Base-by-base conservation (phyloP, 2,113 vertebrate species). In the Prionailurus bengalensis region DNA sequence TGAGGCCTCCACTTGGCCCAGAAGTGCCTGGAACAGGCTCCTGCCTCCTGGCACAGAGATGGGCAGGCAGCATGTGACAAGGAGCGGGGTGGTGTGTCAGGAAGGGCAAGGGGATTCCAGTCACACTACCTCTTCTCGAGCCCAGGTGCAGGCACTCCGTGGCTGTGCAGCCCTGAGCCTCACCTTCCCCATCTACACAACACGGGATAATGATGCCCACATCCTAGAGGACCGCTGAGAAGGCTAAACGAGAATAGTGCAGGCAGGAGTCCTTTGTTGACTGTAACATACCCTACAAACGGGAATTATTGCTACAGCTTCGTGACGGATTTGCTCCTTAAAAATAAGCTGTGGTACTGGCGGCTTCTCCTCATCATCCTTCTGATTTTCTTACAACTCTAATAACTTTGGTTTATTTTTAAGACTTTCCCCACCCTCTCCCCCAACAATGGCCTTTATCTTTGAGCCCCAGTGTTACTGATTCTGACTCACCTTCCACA, bases 401-500 rank as follows among this genome's bases (percentile, higher is more conserved):
- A 45, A 10, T n/a, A 66, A 68, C 27, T 82, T 83, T 39, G 39
- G 31, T 48, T 91, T 66, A 2, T 70, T 42, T 91, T 65, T 61
- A 71, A 78, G 76, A 3, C 71, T n/a, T n/a, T 63, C 31, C 25
- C 80, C 29, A 23, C 13, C 36, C 27, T 92, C 14, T 86, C 11
- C 65, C 29, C 42, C 66, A 70, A 81, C 3, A 6, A 17, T 3
- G 15, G 36, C 19, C 68, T 61, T 74, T 53, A 73, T 53, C 39
- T 74, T 14, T 81, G 48, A 78, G 36, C 14, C 23, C 48, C 25
- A 17, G 25, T 11, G 17, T 61, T 81, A 15, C 29, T 76, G 51
- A 66, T 36, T n/a, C 42, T 88, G 92, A 92, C 97, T 97, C 48
- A 97, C 98, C 97, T 96, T 94, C 81, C 7, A 27, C 4, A 8